phyloP scores from a whole-genome alignment of 2,888 invertebrate genomes.

The Formica aserva region DNA sequence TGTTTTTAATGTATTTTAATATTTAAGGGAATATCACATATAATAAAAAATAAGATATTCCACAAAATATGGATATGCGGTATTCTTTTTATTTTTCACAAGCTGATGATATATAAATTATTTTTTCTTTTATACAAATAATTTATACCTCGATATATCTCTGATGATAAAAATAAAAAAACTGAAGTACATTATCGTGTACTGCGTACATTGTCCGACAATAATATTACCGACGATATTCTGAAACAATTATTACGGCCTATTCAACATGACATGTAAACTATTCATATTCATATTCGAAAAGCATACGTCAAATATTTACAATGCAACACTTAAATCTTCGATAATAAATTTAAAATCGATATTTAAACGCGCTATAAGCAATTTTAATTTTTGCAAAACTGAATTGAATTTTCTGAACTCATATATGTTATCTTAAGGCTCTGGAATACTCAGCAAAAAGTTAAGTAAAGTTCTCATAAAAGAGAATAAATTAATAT shows the following conservation, averaged over 20 bases:
- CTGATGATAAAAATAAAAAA: slow-evolving; percentile 19
- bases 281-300: slow-evolving; percentile 3
- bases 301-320: not conserved
- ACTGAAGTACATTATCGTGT: not conserved
- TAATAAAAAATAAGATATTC: not conserved
- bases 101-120: not conserved
- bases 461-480: slow-evolving; percentile 3
- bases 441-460: slow-evolving; percentile 48
- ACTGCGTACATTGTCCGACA: slow-evolving; percentile 16
- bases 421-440: slow-evolving; percentile 56
- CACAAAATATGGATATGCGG: not conserved
- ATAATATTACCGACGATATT: slow-evolving; percentile 37
- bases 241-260: slow-evolving; percentile 7
- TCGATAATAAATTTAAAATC: not conserved
- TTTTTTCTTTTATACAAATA: not conserved
- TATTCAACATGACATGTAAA: slow-evolving; percentile 14
- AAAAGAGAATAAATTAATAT: not conserved
- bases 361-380: not conserved
- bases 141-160: not conserved
- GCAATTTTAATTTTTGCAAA: not conserved
- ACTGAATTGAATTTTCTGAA: slow-evolving; percentile 33
- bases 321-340: not conserved
- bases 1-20: slow-evolving; percentile 19
- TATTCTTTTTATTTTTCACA: not conserved
- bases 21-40: not conserved